phyloP scores from a whole-genome alignment of 2,797 vertebrate species.

The Trachops cirrhosus region DNA sequence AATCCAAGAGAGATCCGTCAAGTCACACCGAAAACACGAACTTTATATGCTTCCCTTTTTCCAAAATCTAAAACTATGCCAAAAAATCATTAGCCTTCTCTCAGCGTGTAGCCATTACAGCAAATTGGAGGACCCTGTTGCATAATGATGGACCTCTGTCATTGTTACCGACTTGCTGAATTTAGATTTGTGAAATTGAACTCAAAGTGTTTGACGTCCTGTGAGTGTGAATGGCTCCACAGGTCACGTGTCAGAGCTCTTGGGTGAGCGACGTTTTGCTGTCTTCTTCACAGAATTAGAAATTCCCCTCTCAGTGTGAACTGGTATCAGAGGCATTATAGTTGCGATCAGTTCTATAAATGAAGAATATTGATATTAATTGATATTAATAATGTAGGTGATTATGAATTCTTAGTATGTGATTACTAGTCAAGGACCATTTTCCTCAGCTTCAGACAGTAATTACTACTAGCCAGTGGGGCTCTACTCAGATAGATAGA shows the following conservation, averaged over 20 bases:
- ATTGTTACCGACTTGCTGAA: neutral
- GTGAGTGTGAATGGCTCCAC: neutral
- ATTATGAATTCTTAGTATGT: neutral
- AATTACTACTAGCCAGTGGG: neutral
- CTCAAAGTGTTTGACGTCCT: neutral
- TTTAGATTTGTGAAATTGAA: slow-evolving; percentile 27
- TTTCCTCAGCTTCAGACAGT: neutral
- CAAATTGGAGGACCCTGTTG: neutral
- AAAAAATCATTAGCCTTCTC: neutral
- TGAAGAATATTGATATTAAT: neutral
- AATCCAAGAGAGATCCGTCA: neutral
- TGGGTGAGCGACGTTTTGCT: neutral
- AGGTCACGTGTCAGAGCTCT: too few relatives aligned
- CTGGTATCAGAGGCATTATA: neutral
- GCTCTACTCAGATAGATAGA: neutral
- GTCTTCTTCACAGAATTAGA: neutral
- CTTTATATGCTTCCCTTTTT: neutral
- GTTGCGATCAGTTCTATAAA: neutral
- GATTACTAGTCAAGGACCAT: neutral
- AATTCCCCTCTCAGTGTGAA: neutral
- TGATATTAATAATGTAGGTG: neutral
- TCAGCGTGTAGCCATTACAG: neutral
- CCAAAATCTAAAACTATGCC: neutral
- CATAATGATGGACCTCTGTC: neutral
- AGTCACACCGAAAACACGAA: neutral